Conservation (phyloP, 2,113 vertebrate genomes). For the Hydrolagus affinis region DNA sequence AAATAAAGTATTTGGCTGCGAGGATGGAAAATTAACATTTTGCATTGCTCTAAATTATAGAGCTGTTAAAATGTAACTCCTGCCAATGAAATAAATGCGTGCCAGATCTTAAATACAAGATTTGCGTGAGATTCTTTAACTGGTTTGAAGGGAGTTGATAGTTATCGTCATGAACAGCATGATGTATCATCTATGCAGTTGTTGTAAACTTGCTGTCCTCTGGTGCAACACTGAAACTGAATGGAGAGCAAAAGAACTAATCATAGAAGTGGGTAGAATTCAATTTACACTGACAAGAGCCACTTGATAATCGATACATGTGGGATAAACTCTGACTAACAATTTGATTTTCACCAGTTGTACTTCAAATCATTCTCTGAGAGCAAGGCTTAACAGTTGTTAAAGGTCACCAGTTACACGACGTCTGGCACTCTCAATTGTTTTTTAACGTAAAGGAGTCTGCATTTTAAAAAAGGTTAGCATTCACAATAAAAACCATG, state of each 20-base stretch:
- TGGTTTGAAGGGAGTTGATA: conserved; percentile 14
- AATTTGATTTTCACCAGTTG: conserved; percentile 14
- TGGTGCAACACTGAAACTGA: not conserved
- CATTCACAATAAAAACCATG: not conserved
- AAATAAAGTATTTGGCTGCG: not conserved
- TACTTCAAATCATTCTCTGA: conserved; percentile 1
- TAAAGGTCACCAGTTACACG: not conserved
- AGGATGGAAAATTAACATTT: not conserved
- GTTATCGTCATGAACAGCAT: conserved; percentile 25
- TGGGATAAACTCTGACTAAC: conserved; percentile 3
- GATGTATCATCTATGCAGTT: conserved; percentile 19
- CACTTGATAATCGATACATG: not conserved
- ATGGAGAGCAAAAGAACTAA: conserved; percentile 17
- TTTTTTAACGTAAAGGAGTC: not conserved
- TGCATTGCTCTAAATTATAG: conserved; percentile 10
- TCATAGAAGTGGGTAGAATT: not conserved
- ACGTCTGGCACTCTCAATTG: not conserved
- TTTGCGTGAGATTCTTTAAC: conserved; percentile 16
- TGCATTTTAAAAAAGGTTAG: not conserved
- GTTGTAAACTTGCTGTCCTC: conserved; percentile 20
- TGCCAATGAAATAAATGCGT: conserved; percentile 23
- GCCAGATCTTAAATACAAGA: not conserved
- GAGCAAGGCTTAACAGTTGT: conserved; percentile 19
- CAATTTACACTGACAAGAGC: no score
- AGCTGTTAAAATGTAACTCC: conserved; percentile 7